Evolutionary conservation across 2,113 vertebrate species (phyloP), one percentile per base, ranked within the genome.

Genomic region (Pollachius pollachius): DNA sequence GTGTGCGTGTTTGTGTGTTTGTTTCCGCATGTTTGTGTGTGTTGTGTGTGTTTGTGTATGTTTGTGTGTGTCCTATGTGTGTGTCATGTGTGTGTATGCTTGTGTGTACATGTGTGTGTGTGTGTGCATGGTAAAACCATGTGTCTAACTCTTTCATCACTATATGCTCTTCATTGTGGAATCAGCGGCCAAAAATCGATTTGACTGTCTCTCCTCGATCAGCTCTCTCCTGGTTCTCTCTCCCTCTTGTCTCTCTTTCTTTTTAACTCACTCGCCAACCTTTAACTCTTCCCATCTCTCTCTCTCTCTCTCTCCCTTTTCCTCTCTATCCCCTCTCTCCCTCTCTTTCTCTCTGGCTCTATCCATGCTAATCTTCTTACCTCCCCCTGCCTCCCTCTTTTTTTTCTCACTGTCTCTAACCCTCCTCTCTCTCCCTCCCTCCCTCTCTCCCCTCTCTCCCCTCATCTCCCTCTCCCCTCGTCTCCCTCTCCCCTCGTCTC

Each of bases 171-270:
- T 30, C 68, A 82, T 77, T 54, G 71, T 62, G 61, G 74, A 81
- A 72, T 81, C 80, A 63, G 72, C 25, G 48, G 60, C 73, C 57
- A 56, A 65, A 72, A 81, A 72, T 82, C 70, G 77, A 75, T 86
- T 73, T 52, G 73, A 86, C 69, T 1, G 21, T 23, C 21, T 23
- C 21, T 23, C 21, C 21, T 23, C 21, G 21, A 1, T 85, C 76
- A 79, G 64, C 21, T 2, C 66, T 56, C 72, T 15, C 78, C 64
- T 73, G 17, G 15, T 63, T 67, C 21, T 27, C 52, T 57, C 52
- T 57, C 48, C 23, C 48, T 23, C 48, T 15, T n/a, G 15, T 15
- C 34, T 18, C 64, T 13, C 61, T 65, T 30, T 13, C 61, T 65
- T 30, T 61, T 64, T 56, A 5, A 23, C 30, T 73, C 67, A 30